Evolutionary conservation across 1,140 invertebrate species (phyloP), one percentile per base, ranked within the genome.

Genomic region (Aphis gossypii): DNA sequence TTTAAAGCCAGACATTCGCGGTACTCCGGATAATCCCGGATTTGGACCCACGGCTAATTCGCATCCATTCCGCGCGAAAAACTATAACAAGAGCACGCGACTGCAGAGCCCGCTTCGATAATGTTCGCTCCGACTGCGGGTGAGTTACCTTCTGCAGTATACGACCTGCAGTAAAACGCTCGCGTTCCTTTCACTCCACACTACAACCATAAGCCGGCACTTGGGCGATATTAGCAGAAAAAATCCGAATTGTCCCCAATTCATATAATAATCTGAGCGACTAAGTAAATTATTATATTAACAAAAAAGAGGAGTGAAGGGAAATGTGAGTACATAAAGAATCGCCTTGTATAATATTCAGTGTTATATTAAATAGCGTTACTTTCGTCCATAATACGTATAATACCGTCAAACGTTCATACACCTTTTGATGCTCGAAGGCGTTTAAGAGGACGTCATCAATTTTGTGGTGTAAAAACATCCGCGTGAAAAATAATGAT

Each of bases 1-100:
- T 89, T 89, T 89, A 89, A 90, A 90, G 89, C 38, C 56, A 90
- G 89, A 90, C 89, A 44, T 90, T 90, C 89, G 54, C 41, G 89
- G 89, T 68, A 25, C 89, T 90, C 38, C 23, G 56, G 89, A 90
- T 90, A 90, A 90, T 90, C 89, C 54, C 14, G 89, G 89, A 68
- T 90, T 90, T 60, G 56, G 89, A n/a, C 14, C 89, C 51, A 41
- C 9, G 35, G 21, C 51, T 89, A 89, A 89, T 89, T 89, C 88
- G 51, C 88, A 23, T 56, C 51, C 88, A 21, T 56, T 89, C 88
- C n/a, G 88, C 48, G 88, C 44, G 88, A 11, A 89, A 89, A 56
- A 56, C 88, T 20, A 76, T 18, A 89, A 89, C 88, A 20, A 35
- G n/a, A 35, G 51, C 35, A 56, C 51, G 7, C 46, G 44, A 11